These are phyloP conservation scores for Nansenia antarctica DNA, from an alignment of 2,113 vertebrate species.

Conservation along the genomic window DNA sequence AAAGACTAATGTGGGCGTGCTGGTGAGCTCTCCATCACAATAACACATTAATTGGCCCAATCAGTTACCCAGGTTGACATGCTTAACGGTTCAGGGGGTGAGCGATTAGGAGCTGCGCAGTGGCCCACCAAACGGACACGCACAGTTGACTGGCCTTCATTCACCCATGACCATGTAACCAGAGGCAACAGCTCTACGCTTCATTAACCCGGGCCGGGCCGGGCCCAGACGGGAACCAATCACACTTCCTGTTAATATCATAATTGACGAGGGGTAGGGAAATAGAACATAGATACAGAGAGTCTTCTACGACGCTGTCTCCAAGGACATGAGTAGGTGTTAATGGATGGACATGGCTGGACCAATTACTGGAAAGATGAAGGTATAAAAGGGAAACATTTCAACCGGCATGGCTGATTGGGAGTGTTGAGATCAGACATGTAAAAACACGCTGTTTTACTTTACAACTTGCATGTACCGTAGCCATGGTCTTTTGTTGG, in stretches of 20 bases:
- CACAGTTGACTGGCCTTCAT: slow-evolving; percentile 34
- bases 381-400: slow-evolving; percentile 35
- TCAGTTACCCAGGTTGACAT: slow-evolving; percentile 58
- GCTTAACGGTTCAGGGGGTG: slow-evolving; percentile 59
- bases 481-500: slow-evolving; percentile 7
- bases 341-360: slow-evolving; percentile 44
- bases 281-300: slow-evolving; percentile 35
- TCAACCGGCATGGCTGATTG: slow-evolving; percentile 12
- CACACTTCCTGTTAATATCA: slow-evolving; percentile 51
- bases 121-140: slow-evolving; percentile 14
- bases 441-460: not conserved
- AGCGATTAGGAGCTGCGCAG: slow-evolving; percentile 50
- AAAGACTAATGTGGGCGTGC: too few species aligned
- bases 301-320: slow-evolving; percentile 24
- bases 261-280: slow-evolving; percentile 42
- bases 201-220: slow-evolving; percentile 53
- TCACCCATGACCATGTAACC: slow-evolving; percentile 56
- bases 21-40: slow-evolving; percentile 52
- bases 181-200: slow-evolving; percentile 53
- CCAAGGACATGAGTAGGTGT: slow-evolving; percentile 12
- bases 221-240: slow-evolving; percentile 53
- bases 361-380: slow-evolving; percentile 48
- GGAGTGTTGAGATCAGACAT: slow-evolving; percentile 29
- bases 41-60: slow-evolving; percentile 51
- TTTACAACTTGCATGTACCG: not conserved